A percentile compares a stretch with the other conserved stretches of the same genome.
phyloP scores from a whole-genome alignment of 2,888 invertebrate genomes.

The Apomyelois bistriatella region DNA sequence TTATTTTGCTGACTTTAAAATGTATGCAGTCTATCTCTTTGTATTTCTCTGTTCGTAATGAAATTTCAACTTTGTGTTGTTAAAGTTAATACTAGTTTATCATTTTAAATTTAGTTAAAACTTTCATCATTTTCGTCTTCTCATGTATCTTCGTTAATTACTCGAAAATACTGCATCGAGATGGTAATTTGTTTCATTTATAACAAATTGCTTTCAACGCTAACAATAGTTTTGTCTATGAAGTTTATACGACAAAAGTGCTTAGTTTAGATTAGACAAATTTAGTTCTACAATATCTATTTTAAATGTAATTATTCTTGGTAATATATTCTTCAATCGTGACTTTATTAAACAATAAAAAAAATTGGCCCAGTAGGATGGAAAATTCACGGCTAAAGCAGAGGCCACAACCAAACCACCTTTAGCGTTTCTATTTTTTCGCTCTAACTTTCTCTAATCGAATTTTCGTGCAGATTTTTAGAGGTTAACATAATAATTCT shows the following conservation, averaged over 20 bases:
- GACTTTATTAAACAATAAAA: too few relatives aligned
- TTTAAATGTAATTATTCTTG: too few relatives aligned
- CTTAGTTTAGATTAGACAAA: too few relatives aligned
- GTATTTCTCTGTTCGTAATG: conserved; percentile 8
- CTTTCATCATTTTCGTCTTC: not conserved
- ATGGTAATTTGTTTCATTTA: not conserved
- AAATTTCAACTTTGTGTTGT: conserved; percentile 9
- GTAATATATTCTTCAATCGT: too few relatives aligned
- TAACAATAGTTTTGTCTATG: not conserved
- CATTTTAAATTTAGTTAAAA: conserved; percentile 7
- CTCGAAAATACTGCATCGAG: not conserved
- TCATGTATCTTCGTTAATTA: not conserved
- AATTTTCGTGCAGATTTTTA: too few relatives aligned
- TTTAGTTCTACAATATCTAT: too few relatives aligned
- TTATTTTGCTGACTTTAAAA: conserved; percentile 11
- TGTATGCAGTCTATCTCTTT: conserved; percentile 11
- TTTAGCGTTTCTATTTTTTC: too few relatives aligned
- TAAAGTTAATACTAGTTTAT: conserved; percentile 6
- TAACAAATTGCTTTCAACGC: not conserved
- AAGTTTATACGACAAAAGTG: not conserved
- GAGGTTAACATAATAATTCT: too few relatives aligned
- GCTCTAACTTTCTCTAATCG: too few relatives aligned
- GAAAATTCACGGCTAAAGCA: too few relatives aligned
- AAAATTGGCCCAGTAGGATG: too few relatives aligned
- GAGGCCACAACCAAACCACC: too few relatives aligned